Evolutionary conservation across 2,113 vertebrate species (phyloP), one percentile per base, ranked within the genome.

Genomic region (Macroglossus sobrinus): DNA sequence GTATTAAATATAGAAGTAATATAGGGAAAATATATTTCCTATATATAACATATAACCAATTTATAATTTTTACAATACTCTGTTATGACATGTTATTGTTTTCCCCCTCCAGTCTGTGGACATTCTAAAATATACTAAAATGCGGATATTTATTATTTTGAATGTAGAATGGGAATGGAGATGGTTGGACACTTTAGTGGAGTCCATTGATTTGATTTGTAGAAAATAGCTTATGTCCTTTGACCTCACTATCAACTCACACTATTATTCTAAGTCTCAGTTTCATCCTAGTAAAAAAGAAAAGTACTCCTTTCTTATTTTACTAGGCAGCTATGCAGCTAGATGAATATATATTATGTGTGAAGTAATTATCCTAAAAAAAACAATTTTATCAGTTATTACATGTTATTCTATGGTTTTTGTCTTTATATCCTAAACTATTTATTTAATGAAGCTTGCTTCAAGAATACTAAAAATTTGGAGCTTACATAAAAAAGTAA

Each of bases 301-400:
- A n/a, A 84, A 87, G 87, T 33, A 3, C 9, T 45, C 8, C 7
- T 8, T 53, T 92, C 24, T 89, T 84, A 68, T 84, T 96, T 96
- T 74, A 78, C 22, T 57, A 24, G 12, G 24, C 4, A 66, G 3
- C n/a, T 1, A 22, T 75, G 14, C 18, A 81, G 16, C 26, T 79
- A 91, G 35, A 30, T 95, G n/a, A 87, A 61, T 75, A 76, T 66
- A 24, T 57, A 33, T 40, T 79, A 24, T 47, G 14, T 61, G 19
- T 89, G 40, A 95, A 93, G 8, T 92, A 35, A 61, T 71, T 74
- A 63, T 84, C 15, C 40, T 74, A 94, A 35, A 80, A 50, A 95
- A 92, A 93, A 66, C 19, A 72, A 26, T 76, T 80, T 47, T 68
- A 61, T 28, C 53, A 72, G 7, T 96, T 33, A 81, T 24, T 69